These are phyloP conservation scores for Phlogophora meticulosa DNA, from an alignment of 2,888 invertebrate species.

Conservation along the genomic window DNA sequence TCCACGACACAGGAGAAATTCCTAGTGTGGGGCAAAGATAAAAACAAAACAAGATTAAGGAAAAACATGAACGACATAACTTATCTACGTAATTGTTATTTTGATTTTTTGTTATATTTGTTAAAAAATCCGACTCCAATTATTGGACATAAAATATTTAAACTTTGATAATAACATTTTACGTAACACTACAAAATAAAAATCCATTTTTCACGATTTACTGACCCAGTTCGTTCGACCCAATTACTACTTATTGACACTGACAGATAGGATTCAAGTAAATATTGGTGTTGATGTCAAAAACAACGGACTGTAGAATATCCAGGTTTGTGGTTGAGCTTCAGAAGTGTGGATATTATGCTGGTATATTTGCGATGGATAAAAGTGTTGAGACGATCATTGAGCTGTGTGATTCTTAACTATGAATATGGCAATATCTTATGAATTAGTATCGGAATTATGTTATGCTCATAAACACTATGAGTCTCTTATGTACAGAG, in stretches of 20 bases:
- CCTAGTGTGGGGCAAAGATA: too few species aligned
- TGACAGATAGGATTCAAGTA: conserved; percentile 63
- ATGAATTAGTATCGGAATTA: too few species aligned
- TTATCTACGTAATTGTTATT: too few species aligned
- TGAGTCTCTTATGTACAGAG: too few species aligned
- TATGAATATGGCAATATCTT: conserved; percentile 8
- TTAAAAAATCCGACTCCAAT: too few species aligned
- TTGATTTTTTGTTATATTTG: too few species aligned
- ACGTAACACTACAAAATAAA: conserved; percentile 16
- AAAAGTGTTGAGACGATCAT: background rate
- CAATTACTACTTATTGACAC: conserved; percentile 63
- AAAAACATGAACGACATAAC: too few species aligned
- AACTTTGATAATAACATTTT: background rate
- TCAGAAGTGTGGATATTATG: conserved; percentile 6
- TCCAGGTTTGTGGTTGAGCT: conserved; percentile 31
- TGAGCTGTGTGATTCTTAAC: background rate
- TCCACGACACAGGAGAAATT: too few species aligned
- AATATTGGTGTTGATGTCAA: conserved; percentile 53
- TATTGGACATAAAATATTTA: too few species aligned
- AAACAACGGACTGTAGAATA: conserved; percentile 41
- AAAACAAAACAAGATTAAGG: too few species aligned
- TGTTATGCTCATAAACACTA: too few species aligned
- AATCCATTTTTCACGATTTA: conserved; percentile 47
- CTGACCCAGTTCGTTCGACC: conserved; percentile 51
- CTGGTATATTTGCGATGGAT: conserved; percentile 8